Conservation (phyloP, 1,140 invertebrate species). For the Ruditapes philippinarum region DNA sequence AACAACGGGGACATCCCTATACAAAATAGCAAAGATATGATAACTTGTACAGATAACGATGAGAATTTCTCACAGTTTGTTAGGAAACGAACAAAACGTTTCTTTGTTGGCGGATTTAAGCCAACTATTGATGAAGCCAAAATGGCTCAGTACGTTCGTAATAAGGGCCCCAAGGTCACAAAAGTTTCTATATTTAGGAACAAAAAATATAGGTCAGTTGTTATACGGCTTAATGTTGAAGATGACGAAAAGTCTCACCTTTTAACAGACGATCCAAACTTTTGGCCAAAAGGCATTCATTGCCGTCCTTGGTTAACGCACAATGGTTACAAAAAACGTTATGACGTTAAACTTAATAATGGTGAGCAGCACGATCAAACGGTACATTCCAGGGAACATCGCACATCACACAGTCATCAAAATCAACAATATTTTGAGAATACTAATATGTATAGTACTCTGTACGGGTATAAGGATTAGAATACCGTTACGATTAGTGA, state of each 20-base stretch:
- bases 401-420: not conserved
- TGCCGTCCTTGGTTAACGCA: not conserved
- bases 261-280: not conserved
- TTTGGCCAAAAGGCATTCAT: not conserved
- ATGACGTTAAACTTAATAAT: not conserved
- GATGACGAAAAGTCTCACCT: not conserved
- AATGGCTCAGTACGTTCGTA: not conserved
- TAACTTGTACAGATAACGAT: too few relatives aligned
- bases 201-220: not conserved
- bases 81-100: not conserved
- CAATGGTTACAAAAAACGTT: not conserved
- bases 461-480: too few relatives aligned
- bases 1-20: too few relatives aligned
- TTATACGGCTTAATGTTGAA: conserved; percentile 1
- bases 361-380: not conserved
- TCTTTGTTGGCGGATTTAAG: conserved; percentile 19
- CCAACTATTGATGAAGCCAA: not conserved
- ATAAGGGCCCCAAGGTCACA: not conserved
- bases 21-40: too few relatives aligned
- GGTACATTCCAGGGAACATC: not conserved
- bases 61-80: not conserved
- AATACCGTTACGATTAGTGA: too few relatives aligned
- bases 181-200: conserved; percentile 15
- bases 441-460: not conserved
- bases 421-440: not conserved